Evolutionary conservation across 1,140 invertebrate genomes (phyloP).

Genomic region (Diploscapter pachys): DNA sequence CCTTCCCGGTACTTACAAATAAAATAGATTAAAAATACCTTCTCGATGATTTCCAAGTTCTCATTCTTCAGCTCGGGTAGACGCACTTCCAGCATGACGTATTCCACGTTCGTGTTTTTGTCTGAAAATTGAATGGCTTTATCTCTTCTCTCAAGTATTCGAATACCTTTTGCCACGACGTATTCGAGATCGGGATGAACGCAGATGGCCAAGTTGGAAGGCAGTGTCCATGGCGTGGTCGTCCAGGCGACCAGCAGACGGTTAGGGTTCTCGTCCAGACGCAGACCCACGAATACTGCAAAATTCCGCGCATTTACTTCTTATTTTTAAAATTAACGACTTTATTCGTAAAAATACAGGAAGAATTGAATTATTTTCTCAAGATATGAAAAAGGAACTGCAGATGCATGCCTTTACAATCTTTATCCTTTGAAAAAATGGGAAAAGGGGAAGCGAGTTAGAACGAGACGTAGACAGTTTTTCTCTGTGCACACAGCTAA

Average conservation of each 20-base stretch:
- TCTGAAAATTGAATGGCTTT: slow-evolving; percentile 59
- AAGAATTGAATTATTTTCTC: too few species aligned
- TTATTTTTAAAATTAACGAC: too few species aligned
- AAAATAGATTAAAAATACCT: neutral
- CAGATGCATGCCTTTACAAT: too few species aligned
- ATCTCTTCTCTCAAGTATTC: neutral
- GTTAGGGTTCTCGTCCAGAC: slow-evolving; percentile 64
- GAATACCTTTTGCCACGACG: slow-evolving; percentile 70
- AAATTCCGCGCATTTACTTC: neutral
- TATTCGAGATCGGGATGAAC: slow-evolving; percentile 86
- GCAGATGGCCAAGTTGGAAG: slow-evolving; percentile 90
- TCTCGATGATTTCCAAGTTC: slow-evolving; percentile 44
- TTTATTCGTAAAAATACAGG: too few species aligned
- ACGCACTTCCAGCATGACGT: slow-evolving; percentile 83
- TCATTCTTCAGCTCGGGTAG: slow-evolving; percentile 73
- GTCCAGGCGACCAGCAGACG: slow-evolving; percentile 87
- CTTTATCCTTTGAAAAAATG: too few species aligned
- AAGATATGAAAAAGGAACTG: too few species aligned
- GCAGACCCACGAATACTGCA: slow-evolving; percentile 51
- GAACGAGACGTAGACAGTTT: too few species aligned
- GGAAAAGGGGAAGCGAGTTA: too few species aligned
- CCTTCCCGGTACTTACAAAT: too few species aligned
- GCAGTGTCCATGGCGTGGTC: slow-evolving; percentile 98
- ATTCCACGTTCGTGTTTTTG: slow-evolving; percentile 69
- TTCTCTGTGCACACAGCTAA: too few species aligned